A percentile compares a stretch with the other conserved stretches of the same genome.
Conservation (phyloP, 2,888 invertebrate species). For the Calliscelio sp. region DNA sequence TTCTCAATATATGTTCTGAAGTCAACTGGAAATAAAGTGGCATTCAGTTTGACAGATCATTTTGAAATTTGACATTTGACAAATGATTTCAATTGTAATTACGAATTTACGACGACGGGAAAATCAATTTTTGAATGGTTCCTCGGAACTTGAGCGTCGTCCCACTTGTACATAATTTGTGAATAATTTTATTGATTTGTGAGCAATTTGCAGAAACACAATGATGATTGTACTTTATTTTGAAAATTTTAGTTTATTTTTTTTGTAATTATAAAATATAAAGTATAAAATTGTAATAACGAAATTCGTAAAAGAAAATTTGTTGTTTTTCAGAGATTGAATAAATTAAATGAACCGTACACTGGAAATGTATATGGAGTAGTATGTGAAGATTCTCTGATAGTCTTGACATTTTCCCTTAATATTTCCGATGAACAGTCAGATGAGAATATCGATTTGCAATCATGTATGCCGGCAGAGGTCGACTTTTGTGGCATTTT, state of each 20-base stretch:
- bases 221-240: too few species aligned
- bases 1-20: neutral
- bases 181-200: slow-evolving; percentile 15
- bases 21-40: neutral
- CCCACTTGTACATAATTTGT: slow-evolving; percentile 18
- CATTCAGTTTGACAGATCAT: neutral
- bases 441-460: slow-evolving; percentile 86
- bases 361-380: slow-evolving; percentile 92
- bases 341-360: slow-evolving; percentile 88
- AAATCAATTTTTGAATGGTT: slow-evolving; percentile 2
- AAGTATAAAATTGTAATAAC: too few species aligned
- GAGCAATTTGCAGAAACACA: neutral
- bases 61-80: neutral
- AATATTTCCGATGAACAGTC: slow-evolving; percentile 88
- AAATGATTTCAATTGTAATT: neutral
- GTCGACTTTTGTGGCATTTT: slow-evolving; percentile 92
- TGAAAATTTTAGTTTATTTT: too few species aligned
- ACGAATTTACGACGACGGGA: neutral
- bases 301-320: too few species aligned
- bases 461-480: slow-evolving; percentile 91
- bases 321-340: slow-evolving; percentile 89
- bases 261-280: too few species aligned
- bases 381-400: slow-evolving; percentile 90
- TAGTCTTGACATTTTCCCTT: slow-evolving; percentile 90
- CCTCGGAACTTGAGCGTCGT: neutral